Evolutionary conservation across 2,888 invertebrate species (phyloP).

Genomic region (Yponomeuta sedellus): DNA sequence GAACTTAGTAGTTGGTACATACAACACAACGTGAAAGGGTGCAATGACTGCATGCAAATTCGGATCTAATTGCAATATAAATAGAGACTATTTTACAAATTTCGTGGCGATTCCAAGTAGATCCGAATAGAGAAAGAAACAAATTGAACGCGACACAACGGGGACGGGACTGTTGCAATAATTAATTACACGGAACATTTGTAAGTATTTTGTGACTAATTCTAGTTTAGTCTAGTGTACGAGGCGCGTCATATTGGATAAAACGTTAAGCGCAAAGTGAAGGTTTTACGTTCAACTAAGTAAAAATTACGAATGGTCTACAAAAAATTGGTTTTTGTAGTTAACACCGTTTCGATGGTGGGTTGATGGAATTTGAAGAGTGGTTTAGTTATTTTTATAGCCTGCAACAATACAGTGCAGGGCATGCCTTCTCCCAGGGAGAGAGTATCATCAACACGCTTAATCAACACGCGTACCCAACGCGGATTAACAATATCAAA

Average conservation of each 20-base stretch:
- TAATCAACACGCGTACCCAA: too few relatives aligned
- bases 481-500: too few relatives aligned
- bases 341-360: too few relatives aligned
- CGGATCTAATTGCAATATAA: constrained; percentile 9
- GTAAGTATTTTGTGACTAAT: background rate
- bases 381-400: too few relatives aligned
- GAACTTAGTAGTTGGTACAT: background rate
- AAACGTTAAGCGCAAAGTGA: background rate
- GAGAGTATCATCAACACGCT: too few relatives aligned
- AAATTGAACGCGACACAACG: constrained; percentile 32
- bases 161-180: constrained; percentile 33
- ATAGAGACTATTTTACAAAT: background rate
- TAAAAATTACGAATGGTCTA: too few relatives aligned
- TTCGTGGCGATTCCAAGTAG: constrained; percentile 1
- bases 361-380: too few relatives aligned
- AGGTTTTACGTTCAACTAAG: too few relatives aligned
- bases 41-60: background rate
- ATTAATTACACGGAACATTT: background rate
- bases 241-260: background rate
- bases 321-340: too few relatives aligned
- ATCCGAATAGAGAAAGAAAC: background rate
- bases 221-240: background rate
- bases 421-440: too few relatives aligned
- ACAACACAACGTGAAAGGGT: background rate
- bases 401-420: too few relatives aligned